These are phyloP conservation scores for Epsilonema sp. DNA, from an alignment of 2,888 invertebrate genomes.

Conservation along the genomic window DNA sequence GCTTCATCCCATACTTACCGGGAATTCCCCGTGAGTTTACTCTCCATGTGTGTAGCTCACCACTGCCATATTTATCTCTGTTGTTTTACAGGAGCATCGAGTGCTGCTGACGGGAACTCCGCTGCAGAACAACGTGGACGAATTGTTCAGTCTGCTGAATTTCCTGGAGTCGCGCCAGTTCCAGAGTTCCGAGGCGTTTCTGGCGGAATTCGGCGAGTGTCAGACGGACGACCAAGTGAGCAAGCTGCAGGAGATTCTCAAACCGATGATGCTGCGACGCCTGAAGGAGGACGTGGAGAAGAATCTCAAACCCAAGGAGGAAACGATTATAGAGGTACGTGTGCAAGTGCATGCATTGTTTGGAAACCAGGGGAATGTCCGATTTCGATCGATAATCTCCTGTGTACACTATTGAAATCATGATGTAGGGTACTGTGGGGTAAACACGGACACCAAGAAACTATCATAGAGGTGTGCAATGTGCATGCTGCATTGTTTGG, in stretches of 20 bases:
- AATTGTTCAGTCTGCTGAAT: constrained; percentile 84
- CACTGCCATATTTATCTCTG: too few relatives aligned
- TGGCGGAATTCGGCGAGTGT: constrained; percentile 85
- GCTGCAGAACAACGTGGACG: constrained; percentile 94
- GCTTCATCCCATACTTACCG: background rate
- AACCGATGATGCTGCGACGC: constrained; percentile 96
- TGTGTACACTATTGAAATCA: too few relatives aligned
- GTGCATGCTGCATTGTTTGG: too few relatives aligned
- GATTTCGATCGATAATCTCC: too few relatives aligned
- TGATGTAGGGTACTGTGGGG: too few relatives aligned
- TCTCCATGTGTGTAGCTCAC: too few relatives aligned
- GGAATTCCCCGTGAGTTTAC: background rate
- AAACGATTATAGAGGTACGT: constrained; percentile 94
- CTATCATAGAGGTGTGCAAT: too few relatives aligned
- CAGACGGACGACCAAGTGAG: constrained; percentile 78
- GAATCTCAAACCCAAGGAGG: constrained; percentile 91
- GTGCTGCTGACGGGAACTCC: constrained; percentile 69
- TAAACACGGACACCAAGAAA: too few relatives aligned
- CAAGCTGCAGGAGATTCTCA: constrained; percentile 45
- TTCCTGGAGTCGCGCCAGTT: constrained; percentile 94
- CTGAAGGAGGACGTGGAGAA: constrained; percentile 99
- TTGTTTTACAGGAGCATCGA: constrained; percentile 53
- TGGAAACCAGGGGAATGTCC: too few relatives aligned
- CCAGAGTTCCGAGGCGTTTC: constrained; percentile 48
- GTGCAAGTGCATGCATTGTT: too few relatives aligned